Base-by-base conservation (phyloP, 2,113 vertebrate species). In the Syrmaticus mikado region DNA sequence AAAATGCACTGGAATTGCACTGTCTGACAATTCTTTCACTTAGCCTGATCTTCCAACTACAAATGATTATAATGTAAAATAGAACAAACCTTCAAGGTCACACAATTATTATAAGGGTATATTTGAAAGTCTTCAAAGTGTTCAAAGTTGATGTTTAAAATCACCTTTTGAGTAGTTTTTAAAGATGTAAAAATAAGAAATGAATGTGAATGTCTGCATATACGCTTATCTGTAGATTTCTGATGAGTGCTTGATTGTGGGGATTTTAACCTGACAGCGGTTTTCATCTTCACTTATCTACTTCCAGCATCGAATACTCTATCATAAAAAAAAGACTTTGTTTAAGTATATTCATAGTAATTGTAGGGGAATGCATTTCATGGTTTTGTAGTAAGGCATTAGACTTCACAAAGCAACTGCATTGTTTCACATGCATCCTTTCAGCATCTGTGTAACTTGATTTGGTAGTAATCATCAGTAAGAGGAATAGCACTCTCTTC, bases 391-490 rank as follows among this genome's bases (percentile, higher is more conserved):
- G 12, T 27, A 65, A 65, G 1, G 2, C 20, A 66, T 92, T 76
- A 81, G 57, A 64, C 21, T 81, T 94, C 52, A 77, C 73, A 93
- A 81, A 84, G 46, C 24, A 80, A 46, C 61, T 81, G 28, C 74
- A 75, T 40, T 75, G 76, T 22, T 1, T 75, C 93, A 93, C 91
- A 86, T 86, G 79, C 25, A 52, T 77, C 48, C 73, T 93, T 87
- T 88, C 68, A 81, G 52, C 13, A 81, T 83, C 61, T 83, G 80
- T 83, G 61, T 77, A 92, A 78, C 82, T 94, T 91, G 53, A 93
- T 92, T 94, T 82, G 60, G 28, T 60, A 48, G 80, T 71, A 90
- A 86, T 92, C 76, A 81, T 36, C n/a, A 90, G 20, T 77, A 72
- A 90, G 94, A 93, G 25, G 65, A 83, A 40, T 27, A 90, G 65